Conservation (phyloP, 2,113 vertebrate genomes). For the Phrynosoma platyrhinos region DNA sequence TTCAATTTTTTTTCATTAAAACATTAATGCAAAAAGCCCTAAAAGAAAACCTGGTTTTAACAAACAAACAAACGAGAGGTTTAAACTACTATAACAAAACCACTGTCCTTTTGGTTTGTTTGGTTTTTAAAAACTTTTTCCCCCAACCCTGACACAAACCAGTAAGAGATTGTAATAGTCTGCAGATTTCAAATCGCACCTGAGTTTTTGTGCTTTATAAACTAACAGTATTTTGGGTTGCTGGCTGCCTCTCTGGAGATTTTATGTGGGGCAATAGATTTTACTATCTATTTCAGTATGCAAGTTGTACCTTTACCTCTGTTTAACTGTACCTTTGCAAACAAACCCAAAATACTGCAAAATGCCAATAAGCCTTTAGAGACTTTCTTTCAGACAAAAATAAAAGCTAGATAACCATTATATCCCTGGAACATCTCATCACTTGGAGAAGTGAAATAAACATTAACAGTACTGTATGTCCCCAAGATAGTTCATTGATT, state of each 20-base stretch:
- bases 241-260: not conserved
- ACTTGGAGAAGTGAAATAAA: not conserved
- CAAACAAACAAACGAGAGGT: too few species aligned
- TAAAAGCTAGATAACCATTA: not conserved
- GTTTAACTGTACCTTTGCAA: not conserved
- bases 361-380: not conserved
- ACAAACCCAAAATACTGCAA: not conserved
- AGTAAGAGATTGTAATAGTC: not conserved
- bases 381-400: not conserved
- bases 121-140: too few species aligned
- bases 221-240: not conserved
- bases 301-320: not conserved
- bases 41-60: too few species aligned
- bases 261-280: not conserved
- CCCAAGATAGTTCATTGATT: not conserved
- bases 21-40: too few species aligned
- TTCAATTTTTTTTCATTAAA: too few species aligned
- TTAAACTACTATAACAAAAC: too few species aligned
- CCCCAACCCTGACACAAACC: too few species aligned
- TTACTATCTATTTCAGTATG: not conserved
- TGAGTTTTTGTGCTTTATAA: not conserved
- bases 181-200: not conserved
- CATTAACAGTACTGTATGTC: not conserved
- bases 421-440: not conserved
- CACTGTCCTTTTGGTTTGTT: too few species aligned